These are phyloP conservation scores for Thereva unica DNA, from an alignment of 2,888 invertebrate genomes.

Conservation along the genomic window DNA sequence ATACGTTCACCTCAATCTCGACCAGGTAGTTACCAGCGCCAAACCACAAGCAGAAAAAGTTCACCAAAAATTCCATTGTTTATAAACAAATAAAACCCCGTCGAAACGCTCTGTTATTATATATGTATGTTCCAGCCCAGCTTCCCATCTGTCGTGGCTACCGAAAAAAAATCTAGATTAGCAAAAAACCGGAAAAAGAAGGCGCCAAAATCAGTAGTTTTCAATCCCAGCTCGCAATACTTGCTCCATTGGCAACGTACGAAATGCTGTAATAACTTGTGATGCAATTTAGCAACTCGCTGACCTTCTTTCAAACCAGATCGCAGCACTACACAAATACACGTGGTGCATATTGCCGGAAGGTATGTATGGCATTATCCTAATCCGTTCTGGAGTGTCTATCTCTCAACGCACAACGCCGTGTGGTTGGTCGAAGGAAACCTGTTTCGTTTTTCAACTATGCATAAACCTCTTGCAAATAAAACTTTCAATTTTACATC, in stretches of 20 bases:
- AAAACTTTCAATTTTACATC: no score
- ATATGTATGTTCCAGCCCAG: no score
- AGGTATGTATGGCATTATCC: conserved; percentile 7
- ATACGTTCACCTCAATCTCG: no score
- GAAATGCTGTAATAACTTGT: conserved; percentile 22
- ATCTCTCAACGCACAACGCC: neutral
- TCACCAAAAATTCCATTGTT: no score
- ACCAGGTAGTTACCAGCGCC: no score
- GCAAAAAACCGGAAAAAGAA: conserved; percentile 3
- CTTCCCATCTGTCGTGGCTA: no score
- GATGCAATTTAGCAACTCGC: conserved; percentile 25
- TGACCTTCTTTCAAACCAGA: conserved; percentile 27
- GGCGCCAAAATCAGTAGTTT: conserved; percentile 13
- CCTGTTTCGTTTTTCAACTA: no score
- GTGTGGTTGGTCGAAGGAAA: no score
- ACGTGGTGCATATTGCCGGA: conserved; percentile 30
- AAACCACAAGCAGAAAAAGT: no score
- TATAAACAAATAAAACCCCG: no score
- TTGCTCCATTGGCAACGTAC: neutral
- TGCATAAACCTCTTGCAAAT: no score
- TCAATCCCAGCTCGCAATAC: conserved; percentile 10
- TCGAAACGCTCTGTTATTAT: no score
- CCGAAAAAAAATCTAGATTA: neutral
- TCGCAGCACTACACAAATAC: conserved; percentile 13
- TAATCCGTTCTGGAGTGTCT: conserved; percentile 1